Base-by-base conservation (phyloP, 2,888 invertebrate genomes). In the Stegophylla sp. region DNA sequence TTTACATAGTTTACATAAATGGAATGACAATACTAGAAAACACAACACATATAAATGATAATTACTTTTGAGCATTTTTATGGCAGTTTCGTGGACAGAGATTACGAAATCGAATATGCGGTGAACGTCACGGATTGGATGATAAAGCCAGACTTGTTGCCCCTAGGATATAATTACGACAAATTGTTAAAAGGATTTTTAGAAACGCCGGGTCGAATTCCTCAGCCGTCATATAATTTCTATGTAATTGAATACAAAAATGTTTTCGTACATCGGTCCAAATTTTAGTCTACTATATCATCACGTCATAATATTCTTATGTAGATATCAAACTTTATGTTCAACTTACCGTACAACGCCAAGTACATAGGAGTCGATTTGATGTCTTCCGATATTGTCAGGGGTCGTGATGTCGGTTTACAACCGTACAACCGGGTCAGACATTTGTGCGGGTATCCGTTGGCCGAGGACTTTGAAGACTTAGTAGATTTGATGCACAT, bases 381-480 rank as follows among this genome's bases (percentile, higher is more conserved):
- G 85, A 95, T 95, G 17, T 93, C 96, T 9, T 93, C 96, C 86
- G 96, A 96, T 86, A 94, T 96, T 93, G 95, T 95, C 87, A 90
- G 96, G 86, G 96, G 95, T 74, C 91, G 96, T 83, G 96, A 96
- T 86, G 94, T 95, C 84, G 96, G 96, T 82, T 88, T 96, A 82
- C 96, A 96, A 51, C 94, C 95, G 73, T 96, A 96, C 87, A 95
- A 95, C 93, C 94, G 94, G 86, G 95, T 93, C 88, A 88, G 95
- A 84, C 94, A 94, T 87, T 94, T 94, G 90, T 95, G 95, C 85
- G 95, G 95, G 4, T 89, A 95, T 34, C 92, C 94, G 15, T 91
- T 91, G 48, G 93, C 94, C 0, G 90, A 93, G 66, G 90, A 88
- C 28, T 95, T 93, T 88, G 92, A 93, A 82, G 94, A 93, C 84